Evolutionary conservation across 37 sponge, comb jelly and placozoan genomes (phyloP).

Genomic region (Tethya wilhelma): DNA sequence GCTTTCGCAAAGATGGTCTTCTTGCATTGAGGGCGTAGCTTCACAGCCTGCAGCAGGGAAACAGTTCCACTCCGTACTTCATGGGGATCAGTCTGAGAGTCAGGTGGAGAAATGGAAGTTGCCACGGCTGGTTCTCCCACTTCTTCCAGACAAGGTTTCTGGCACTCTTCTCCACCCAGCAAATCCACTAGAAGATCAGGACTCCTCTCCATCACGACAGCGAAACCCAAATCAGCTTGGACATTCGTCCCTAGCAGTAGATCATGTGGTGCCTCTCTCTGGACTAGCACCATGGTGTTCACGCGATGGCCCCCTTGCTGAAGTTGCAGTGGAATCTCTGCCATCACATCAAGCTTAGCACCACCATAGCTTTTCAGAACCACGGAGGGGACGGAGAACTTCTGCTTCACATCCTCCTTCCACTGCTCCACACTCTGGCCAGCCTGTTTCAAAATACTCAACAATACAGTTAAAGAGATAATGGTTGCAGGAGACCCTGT

Average conservation of each 20-base stretch:
- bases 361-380: slow-evolving; percentile 55
- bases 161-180: background rate
- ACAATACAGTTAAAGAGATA: slow-evolving; percentile 16
- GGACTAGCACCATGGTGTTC: slow-evolving; percentile 29
- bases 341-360: slow-evolving; percentile 5
- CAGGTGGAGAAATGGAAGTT: background rate
- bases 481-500: slow-evolving; percentile 63
- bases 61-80: slow-evolving; percentile 12
- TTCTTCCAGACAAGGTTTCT: background rate
- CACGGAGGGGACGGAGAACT: slow-evolving; percentile 12
- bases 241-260: slow-evolving; percentile 61
- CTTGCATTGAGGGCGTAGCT: slow-evolving; percentile 21
- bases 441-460: background rate
- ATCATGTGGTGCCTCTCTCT: slow-evolving; percentile 42
- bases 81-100: background rate
- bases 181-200: background rate
- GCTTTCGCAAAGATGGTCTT: slow-evolving; percentile 14
- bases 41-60: slow-evolving; percentile 33
- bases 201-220: background rate
- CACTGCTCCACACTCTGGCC: slow-evolving; percentile 6
- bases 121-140: background rate
- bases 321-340: slow-evolving; percentile 4
- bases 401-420: background rate
- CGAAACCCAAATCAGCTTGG: slow-evolving; percentile 38
- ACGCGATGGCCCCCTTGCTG: background rate